These are phyloP conservation scores for Miltochrista miniata DNA, from an alignment of 2,888 invertebrate species.

Conservation along the genomic window DNA sequence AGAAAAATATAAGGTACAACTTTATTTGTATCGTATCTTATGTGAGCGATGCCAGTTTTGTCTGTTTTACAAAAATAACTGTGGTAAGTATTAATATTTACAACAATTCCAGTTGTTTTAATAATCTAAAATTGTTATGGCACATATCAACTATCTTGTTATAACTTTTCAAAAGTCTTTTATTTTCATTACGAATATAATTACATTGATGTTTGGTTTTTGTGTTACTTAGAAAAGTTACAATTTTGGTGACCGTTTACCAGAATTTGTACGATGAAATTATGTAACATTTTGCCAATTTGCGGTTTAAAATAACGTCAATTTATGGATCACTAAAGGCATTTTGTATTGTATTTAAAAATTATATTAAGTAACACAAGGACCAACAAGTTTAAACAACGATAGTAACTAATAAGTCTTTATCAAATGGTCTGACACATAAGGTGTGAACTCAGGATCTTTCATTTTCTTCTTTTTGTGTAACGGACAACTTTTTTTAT, in stretches of 20 bases:
- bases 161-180: conserved; percentile 36
- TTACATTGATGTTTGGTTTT: conserved; percentile 12
- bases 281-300: too few relatives aligned
- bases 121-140: conserved; percentile 24
- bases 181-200: conserved; percentile 30
- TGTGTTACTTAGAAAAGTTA: conserved; percentile 12
- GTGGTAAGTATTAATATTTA: background rate
- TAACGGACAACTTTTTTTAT: conserved; percentile 67
- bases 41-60: background rate
- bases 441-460: conserved; percentile 59
- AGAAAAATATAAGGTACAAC: background rate
- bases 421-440: conserved; percentile 73
- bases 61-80: conserved; percentile 2
- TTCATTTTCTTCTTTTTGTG: conserved; percentile 72
- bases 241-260: too few relatives aligned
- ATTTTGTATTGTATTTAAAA: too few relatives aligned
- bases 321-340: too few relatives aligned
- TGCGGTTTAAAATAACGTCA: too few relatives aligned
- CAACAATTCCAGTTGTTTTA: conserved; percentile 4
- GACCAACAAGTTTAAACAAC: too few relatives aligned
- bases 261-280: too few relatives aligned
- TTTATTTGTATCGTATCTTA: too few relatives aligned
- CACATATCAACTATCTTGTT: conserved; percentile 29
- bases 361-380: too few relatives aligned
- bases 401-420: conserved; percentile 71